Conservation (phyloP, 2,797 vertebrate species). For the Salarias fasciatus region DNA sequence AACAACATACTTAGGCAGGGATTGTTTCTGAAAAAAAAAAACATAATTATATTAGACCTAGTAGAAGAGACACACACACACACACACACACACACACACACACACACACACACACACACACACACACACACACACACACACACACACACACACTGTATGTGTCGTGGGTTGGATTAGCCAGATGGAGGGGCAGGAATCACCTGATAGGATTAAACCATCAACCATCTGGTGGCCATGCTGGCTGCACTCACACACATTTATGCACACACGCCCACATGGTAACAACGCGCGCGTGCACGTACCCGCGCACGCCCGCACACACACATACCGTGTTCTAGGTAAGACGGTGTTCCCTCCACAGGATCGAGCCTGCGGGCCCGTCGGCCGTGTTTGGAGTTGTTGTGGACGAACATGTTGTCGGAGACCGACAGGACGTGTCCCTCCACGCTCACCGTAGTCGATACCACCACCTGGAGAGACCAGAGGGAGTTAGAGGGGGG, state of each 20-base stretch:
- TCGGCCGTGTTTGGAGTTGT: constrained; percentile 98
- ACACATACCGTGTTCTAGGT: constrained; percentile 94
- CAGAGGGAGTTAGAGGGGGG: not conserved
- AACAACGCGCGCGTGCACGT: constrained; percentile 31
- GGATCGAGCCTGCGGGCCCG: constrained; percentile 96
- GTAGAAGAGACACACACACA: too few species aligned
- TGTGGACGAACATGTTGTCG: constrained; percentile 99
- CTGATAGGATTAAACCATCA: constrained; percentile 99
- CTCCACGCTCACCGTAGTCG: constrained; percentile 97
- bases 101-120: too few species aligned
- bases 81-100: too few species aligned
- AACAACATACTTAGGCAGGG: constrained; percentile 45
- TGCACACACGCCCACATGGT: constrained; percentile 31
- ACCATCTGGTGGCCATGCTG: constrained; percentile 91
- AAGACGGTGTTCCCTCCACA: constrained; percentile 95
- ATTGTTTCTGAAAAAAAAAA: constrained; percentile 52
- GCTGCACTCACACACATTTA: constrained; percentile 39
- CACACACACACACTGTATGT: constrained; percentile 50
- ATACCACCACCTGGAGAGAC: constrained; percentile 91
- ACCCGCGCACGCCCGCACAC: constrained; percentile 28
- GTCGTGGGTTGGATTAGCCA: constrained; percentile 92
- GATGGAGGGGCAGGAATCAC: constrained; percentile 96
- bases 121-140: too few species aligned
- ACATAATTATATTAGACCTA: constrained; percentile 63
- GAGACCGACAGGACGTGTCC: constrained; percentile 97